Evolutionary conservation across 2,888 invertebrate genomes (phyloP).

Genomic region (Dryococelus australis): DNA sequence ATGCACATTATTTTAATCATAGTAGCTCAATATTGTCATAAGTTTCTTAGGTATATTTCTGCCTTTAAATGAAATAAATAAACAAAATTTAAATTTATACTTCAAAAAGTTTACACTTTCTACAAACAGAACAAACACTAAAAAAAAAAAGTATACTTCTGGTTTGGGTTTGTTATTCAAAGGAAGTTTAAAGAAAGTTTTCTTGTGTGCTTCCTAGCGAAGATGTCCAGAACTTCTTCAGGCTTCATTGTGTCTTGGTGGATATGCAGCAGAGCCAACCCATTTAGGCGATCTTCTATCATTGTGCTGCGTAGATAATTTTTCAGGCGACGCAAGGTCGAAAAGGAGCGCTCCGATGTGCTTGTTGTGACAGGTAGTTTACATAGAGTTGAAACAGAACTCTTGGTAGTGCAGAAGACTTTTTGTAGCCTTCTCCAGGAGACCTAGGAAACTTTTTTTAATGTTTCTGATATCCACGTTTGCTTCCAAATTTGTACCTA

Average conservation of each 20-base stretch:
- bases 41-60: too few species aligned
- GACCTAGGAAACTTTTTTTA: background rate
- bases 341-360: slow-evolving; percentile 5
- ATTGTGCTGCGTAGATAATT: background rate
- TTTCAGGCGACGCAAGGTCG: background rate
- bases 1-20: too few species aligned
- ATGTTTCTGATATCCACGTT: background rate
- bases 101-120: too few species aligned
- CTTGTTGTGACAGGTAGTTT: background rate
- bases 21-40: too few species aligned
- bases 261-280: background rate
- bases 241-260: background rate
- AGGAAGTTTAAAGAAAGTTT: background rate
- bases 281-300: slow-evolving; percentile 18
- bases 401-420: background rate
- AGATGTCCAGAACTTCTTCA: slow-evolving; percentile 23
- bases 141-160: background rate
- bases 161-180: background rate
- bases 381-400: slow-evolving; percentile 13
- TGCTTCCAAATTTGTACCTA: background rate
- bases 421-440: background rate
- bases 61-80: too few species aligned
- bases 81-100: too few species aligned
- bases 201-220: background rate
- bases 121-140: too few species aligned